phyloP scores from a whole-genome alignment of 1,140 invertebrate genomes.

The Megalonaias nervosa region DNA sequence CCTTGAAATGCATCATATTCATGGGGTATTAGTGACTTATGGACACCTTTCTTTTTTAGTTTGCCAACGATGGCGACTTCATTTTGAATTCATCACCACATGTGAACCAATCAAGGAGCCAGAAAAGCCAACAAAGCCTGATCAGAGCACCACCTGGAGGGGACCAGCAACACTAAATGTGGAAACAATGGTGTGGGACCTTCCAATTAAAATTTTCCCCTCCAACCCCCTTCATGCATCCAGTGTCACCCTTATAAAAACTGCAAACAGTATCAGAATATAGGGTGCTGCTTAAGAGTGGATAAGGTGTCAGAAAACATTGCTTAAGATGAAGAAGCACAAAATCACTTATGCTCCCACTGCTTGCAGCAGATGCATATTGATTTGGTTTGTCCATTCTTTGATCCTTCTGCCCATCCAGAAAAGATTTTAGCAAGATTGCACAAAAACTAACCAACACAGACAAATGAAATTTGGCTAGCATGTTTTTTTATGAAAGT shows the following conservation, averaged over 20 bases:
- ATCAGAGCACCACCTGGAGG: constrained; percentile 81
- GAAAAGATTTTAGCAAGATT: too few species aligned
- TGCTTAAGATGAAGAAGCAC: too few species aligned
- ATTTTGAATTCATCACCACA: constrained; percentile 96
- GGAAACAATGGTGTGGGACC: constrained; percentile 98
- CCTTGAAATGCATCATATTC: not conserved
- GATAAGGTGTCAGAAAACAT: too few species aligned
- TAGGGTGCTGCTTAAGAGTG: not conserved
- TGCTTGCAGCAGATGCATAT: too few species aligned
- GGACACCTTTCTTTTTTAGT: constrained; percentile 75
- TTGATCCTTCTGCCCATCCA: too few species aligned
- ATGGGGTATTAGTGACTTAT: not conserved
- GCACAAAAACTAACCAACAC: too few species aligned
- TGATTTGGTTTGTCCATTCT: too few species aligned
- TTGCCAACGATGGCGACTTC: constrained; percentile 90
- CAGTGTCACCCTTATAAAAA: constrained; percentile 53
- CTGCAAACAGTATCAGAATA: constrained; percentile 38
- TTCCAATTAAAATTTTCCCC: constrained; percentile 93
- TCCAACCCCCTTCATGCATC: constrained; percentile 83
- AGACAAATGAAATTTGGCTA: too few species aligned
- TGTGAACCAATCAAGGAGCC: constrained; percentile 52
- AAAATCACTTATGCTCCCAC: too few species aligned
- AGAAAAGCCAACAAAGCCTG: constrained; percentile 49
- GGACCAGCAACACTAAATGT: constrained; percentile 89
- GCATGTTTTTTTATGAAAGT: too few species aligned